Evolutionary conservation across 1,140 invertebrate genomes (phyloP).

Genomic region (Drosophila takahashii): DNA sequence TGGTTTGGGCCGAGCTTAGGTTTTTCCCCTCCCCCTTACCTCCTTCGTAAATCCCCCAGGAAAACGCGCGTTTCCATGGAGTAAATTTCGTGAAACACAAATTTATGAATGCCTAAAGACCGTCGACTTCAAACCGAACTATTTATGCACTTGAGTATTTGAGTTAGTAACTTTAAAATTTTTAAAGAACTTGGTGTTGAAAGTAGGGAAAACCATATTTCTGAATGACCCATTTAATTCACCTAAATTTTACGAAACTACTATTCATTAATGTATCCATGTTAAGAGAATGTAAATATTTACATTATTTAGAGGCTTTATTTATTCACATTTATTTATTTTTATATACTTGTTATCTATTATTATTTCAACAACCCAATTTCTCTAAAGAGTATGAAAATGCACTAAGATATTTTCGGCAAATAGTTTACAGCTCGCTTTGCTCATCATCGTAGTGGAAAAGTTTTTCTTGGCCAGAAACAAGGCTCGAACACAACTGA

Average conservation of each 20-base stretch:
- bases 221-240: too few species aligned
- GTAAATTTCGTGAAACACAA: conserved; percentile 12
- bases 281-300: too few species aligned
- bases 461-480: conserved; percentile 41
- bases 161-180: too few species aligned
- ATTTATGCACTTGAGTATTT: not conserved
- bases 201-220: too few species aligned
- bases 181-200: too few species aligned
- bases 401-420: conserved; percentile 30
- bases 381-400: not conserved
- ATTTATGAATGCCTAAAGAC: conserved; percentile 15
- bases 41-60: not conserved
- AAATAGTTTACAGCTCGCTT: conserved; percentile 37
- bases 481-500: conserved; percentile 31
- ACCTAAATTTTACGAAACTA: too few species aligned
- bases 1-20: conserved; percentile 13
- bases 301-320: too few species aligned
- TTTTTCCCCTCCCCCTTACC: not conserved
- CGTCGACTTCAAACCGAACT: not conserved
- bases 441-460: conserved; percentile 14
- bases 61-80: conserved; percentile 1
- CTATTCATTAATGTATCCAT: too few species aligned
- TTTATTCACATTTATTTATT: not conserved
- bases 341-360: not conserved
- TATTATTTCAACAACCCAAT: not conserved